Percentiles rank a stretch among this genome's conserved stretches.
These are phyloP conservation scores for Melinopterus prodromus DNA, from an alignment of 2,888 invertebrate genomes.

Conservation along the genomic window DNA sequence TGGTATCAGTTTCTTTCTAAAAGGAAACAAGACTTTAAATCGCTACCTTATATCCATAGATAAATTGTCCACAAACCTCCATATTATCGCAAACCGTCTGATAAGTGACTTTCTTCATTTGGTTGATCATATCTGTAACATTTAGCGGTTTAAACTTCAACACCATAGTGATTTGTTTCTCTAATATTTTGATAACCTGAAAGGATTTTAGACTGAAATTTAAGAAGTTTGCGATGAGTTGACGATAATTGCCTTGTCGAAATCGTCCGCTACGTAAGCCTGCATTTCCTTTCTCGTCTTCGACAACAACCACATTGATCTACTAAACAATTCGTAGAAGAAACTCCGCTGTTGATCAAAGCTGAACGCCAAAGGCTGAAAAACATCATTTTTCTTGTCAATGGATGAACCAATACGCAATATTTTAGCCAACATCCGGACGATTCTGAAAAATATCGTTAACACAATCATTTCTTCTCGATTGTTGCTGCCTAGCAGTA, in stretches of 20 bases:
- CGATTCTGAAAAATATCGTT: slow-evolving; percentile 48
- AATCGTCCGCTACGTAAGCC: slow-evolving; percentile 54
- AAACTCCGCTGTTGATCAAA: slow-evolving; percentile 51
- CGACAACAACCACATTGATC: slow-evolving; percentile 57
- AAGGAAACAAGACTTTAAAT: slow-evolving; percentile 31
- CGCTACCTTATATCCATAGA: neutral
- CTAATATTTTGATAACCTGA: slow-evolving; percentile 53
- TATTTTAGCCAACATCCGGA: slow-evolving; percentile 53
- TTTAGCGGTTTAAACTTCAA: slow-evolving; percentile 52
- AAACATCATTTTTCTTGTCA: slow-evolving; percentile 48
- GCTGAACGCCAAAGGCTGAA: slow-evolving; percentile 55
- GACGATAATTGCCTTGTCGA: slow-evolving; percentile 51
- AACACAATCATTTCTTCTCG: neutral
- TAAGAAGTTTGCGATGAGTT: neutral
- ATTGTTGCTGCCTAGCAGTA: slow-evolving; percentile 31
- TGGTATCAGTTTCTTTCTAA: slow-evolving; percentile 52
- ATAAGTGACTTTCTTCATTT: slow-evolving; percentile 52
- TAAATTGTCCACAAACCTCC: slow-evolving; percentile 48
- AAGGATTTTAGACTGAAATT: slow-evolving; percentile 24
- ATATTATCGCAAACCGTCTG: slow-evolving; percentile 51
- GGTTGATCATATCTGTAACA: slow-evolving; percentile 51
- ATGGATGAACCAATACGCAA: slow-evolving; percentile 53
- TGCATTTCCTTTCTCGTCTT: slow-evolving; percentile 58
- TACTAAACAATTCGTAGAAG: slow-evolving; percentile 56
- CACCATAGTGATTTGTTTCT: slow-evolving; percentile 54